A percentile compares a stretch with the other conserved stretches of the same genome.
Conservation (phyloP, 2,113 vertebrate genomes). For the Rhea pennata region DNA sequence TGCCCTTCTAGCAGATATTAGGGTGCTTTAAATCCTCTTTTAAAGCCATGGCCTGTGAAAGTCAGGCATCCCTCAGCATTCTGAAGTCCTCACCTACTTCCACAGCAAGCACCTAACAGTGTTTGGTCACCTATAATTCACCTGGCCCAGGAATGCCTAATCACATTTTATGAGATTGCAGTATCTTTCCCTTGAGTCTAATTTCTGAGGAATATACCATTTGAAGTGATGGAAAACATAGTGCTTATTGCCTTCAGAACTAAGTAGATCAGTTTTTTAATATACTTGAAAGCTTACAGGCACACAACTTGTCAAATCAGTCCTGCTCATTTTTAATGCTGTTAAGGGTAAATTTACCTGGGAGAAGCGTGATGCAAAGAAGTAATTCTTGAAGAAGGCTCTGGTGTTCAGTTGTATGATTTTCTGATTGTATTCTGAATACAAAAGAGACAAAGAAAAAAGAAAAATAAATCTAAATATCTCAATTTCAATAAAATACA, state of each 20-base stretch:
- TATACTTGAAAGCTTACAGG: not conserved
- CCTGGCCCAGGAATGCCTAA: not conserved
- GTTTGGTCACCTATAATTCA: too few species aligned
- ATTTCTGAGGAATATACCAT: not conserved
- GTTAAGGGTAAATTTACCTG: conserved; percentile 43
- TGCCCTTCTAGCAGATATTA: not conserved
- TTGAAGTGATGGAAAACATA: not conserved
- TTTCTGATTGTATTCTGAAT: conserved; percentile 3
- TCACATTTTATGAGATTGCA: not conserved
- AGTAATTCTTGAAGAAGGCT: not conserved
- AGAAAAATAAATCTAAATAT: not conserved
- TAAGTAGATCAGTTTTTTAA: not conserved
- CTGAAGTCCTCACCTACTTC: not conserved
- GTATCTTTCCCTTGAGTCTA: not conserved
- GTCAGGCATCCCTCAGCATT: not conserved
- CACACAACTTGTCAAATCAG: not conserved
- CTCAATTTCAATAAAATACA: not conserved
- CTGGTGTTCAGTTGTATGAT: not conserved
- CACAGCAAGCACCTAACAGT: not conserved
- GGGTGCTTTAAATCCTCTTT: not conserved
- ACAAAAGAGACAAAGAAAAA: not conserved
- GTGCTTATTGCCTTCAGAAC: not conserved
- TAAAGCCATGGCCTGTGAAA: not conserved
- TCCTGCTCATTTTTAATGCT: conserved; percentile 1
- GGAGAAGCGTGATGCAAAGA: not conserved